These are phyloP conservation scores for Heteromyza rotundicornis DNA, from an alignment of 2,888 invertebrate genomes.

Conservation along the genomic window DNA sequence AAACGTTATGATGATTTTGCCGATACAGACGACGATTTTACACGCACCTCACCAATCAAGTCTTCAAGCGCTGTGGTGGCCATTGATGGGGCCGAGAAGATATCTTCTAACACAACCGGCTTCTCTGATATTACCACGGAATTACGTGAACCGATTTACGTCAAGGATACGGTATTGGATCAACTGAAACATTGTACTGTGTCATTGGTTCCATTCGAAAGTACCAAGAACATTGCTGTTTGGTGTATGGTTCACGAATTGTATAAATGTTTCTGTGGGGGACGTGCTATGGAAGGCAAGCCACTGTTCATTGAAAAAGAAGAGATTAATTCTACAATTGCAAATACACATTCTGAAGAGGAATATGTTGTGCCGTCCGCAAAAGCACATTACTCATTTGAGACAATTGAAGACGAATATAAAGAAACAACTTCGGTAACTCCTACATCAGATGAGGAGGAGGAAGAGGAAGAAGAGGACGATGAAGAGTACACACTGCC, in stretches of 20 bases:
- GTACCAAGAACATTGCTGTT: slow-evolving; percentile 65
- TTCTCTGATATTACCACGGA: slow-evolving; percentile 25
- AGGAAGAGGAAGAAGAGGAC: slow-evolving; percentile 12
- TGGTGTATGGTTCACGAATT: slow-evolving; percentile 73
- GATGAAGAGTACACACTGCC: slow-evolving; percentile 1
- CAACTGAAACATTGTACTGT: slow-evolving; percentile 55
- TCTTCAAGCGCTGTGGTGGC: slow-evolving; percentile 18
- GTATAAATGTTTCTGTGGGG: slow-evolving; percentile 72
- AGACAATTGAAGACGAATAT: slow-evolving; percentile 38
- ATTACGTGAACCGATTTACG: slow-evolving; percentile 38
- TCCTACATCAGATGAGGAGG: not conserved
- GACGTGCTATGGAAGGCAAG: slow-evolving; percentile 52
- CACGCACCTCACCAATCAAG: slow-evolving; percentile 24
- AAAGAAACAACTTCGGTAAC: slow-evolving; percentile 23
- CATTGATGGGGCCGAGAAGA: slow-evolving; percentile 13
- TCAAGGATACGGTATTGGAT: slow-evolving; percentile 43
- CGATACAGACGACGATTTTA: slow-evolving; percentile 44
- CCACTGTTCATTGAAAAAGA: slow-evolving; percentile 52
- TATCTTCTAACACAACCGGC: not conserved
- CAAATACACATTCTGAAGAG: slow-evolving; percentile 29
- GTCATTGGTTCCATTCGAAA: slow-evolving; percentile 45
- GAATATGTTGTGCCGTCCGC: slow-evolving; percentile 30
- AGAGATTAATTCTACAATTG: slow-evolving; percentile 29
- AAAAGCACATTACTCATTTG: slow-evolving; percentile 57
- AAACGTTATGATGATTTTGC: slow-evolving; percentile 68